phyloP scores from a whole-genome alignment of 1,140 invertebrate genomes.

The Cecropterus lyciades region DNA sequence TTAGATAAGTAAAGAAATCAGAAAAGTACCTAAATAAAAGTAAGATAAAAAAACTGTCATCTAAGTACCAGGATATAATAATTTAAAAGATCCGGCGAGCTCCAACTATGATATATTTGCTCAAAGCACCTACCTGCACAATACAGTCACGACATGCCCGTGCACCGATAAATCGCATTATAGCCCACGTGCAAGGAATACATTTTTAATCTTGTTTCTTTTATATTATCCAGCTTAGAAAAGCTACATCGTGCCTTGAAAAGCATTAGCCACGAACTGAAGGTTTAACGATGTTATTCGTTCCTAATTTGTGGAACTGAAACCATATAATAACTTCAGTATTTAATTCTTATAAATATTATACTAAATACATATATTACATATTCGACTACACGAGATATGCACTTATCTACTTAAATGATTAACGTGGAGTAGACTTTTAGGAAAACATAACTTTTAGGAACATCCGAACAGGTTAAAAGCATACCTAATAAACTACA shows the following conservation, averaged over 20 bases:
- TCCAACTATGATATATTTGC: constrained; percentile 65
- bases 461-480: neutral
- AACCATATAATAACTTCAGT: neutral
- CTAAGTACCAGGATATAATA: constrained; percentile 2
- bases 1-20: too few species aligned
- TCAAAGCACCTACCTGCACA: constrained; percentile 54
- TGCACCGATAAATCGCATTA: constrained; percentile 81
- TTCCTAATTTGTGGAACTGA: constrained; percentile 3
- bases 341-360: neutral
- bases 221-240: constrained; percentile 73
- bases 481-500: constrained; percentile 9
- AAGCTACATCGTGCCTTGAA: constrained; percentile 53
- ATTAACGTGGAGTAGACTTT: neutral
- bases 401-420: neutral
- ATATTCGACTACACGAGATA: neutral
- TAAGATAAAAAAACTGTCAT: neutral
- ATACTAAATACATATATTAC: too few species aligned
- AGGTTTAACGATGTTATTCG: constrained; percentile 2
- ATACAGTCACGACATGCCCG: constrained; percentile 72
- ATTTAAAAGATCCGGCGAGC: constrained; percentile 29
- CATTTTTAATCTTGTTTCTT: constrained; percentile 83
- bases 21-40: too few species aligned
- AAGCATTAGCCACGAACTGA: constrained; percentile 31
- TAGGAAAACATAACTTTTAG: too few species aligned
- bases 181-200: constrained; percentile 78